Conservation (phyloP, 1,140 invertebrate species). For the Drosophila kikkawai region DNA sequence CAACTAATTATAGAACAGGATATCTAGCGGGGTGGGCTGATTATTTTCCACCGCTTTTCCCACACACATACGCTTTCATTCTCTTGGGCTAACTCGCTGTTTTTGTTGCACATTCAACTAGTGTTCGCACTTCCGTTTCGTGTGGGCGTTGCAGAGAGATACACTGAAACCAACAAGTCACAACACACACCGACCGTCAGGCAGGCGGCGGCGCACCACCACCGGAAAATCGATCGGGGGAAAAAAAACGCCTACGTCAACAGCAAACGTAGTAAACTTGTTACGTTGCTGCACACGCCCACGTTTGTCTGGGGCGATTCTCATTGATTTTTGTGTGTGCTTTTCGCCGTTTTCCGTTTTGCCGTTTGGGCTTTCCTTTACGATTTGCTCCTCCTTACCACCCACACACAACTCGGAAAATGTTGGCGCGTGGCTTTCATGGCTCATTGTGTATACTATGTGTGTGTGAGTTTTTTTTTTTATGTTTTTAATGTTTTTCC, state of each 20-base stretch:
- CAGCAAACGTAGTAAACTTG: slow-evolving; percentile 78
- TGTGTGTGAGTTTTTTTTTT: slow-evolving; percentile 5
- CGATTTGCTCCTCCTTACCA: background rate
- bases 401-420: slow-evolving; percentile 14
- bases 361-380: slow-evolving; percentile 36
- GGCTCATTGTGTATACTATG: slow-evolving; percentile 61
- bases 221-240: slow-evolving; percentile 63
- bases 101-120: slow-evolving; percentile 54
- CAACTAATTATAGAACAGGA: slow-evolving; percentile 36
- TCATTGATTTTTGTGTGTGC: slow-evolving; percentile 44
- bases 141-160: slow-evolving; percentile 30
- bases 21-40: slow-evolving; percentile 14
- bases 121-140: slow-evolving; percentile 55
- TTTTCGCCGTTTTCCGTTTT: slow-evolving; percentile 36
- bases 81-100: background rate
- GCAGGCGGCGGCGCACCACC: slow-evolving; percentile 6
- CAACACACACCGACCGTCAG: slow-evolving; percentile 5
- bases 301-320: slow-evolving; percentile 44
- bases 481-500: slow-evolving; percentile 21
- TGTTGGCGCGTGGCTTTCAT: slow-evolving; percentile 73
- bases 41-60: slow-evolving; percentile 17
- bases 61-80: background rate
- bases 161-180: slow-evolving; percentile 24
- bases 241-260: slow-evolving; percentile 72
- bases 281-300: slow-evolving; percentile 39